Percentiles rank a stretch among this genome's conserved stretches.
Evolutionary conservation across 2,888 invertebrate species (phyloP).

Genomic region (Drosophila paramelanica): DNA sequence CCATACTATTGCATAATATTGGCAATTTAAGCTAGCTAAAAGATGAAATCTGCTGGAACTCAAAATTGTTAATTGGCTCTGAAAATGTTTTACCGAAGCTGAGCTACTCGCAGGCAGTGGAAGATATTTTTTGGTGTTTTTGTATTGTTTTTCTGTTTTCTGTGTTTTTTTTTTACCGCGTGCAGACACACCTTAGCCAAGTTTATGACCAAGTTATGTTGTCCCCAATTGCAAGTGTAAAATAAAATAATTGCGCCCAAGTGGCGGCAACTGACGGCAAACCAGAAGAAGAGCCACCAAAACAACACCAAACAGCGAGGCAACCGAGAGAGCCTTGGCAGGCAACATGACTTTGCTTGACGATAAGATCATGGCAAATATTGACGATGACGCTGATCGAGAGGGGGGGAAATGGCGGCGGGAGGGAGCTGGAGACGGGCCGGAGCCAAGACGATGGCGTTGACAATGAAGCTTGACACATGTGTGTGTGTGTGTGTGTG

Average conservation of each 20-base stretch:
- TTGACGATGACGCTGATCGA: constrained; percentile 51
- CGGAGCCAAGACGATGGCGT: constrained; percentile 53
- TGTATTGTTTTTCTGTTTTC: not conserved
- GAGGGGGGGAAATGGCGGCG: constrained; percentile 18
- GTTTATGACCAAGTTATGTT: constrained; percentile 57
- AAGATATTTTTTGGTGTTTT: not conserved
- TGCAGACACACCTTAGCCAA: constrained; percentile 44
- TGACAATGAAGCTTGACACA: constrained; percentile 48
- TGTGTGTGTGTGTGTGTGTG: constrained; percentile 10
- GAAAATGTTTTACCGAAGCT: not conserved
- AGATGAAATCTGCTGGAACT: not conserved
- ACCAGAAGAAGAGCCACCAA: constrained; percentile 40
- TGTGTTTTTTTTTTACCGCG: not conserved
- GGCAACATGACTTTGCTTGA: constrained; percentile 76
- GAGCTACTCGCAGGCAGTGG: constrained; percentile 1
- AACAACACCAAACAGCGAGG: constrained; percentile 14
- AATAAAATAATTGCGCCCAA: constrained; percentile 77
- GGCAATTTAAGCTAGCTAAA: too few relatives aligned
- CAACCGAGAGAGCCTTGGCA: constrained; percentile 64
- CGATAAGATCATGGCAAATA: constrained; percentile 81
- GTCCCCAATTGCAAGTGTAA: constrained; percentile 70
- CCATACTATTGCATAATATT: too few relatives aligned
- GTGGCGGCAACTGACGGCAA: constrained; percentile 45
- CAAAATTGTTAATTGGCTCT: not conserved
- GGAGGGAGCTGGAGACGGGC: constrained; percentile 36